phyloP scores from a whole-genome alignment of 2,113 vertebrate genomes.

The Coturnix japonica region DNA sequence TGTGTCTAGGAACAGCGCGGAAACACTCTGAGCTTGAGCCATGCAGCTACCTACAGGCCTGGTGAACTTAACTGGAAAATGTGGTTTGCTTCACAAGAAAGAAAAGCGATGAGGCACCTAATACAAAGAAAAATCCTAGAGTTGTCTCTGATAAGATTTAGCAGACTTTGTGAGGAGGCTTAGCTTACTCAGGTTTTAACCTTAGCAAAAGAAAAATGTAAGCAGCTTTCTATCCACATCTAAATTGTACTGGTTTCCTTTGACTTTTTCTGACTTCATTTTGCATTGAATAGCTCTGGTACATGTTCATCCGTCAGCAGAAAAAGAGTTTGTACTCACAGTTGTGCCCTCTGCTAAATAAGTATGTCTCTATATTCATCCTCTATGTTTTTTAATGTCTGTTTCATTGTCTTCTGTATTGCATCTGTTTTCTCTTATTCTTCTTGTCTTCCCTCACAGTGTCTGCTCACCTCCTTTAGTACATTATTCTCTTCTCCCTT shows the following conservation, averaged over 20 bases:
- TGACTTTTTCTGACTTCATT: neutral
- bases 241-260: neutral
- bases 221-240: neutral
- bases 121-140: neutral
- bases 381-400: neutral
- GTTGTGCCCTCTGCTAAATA: no score
- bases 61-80: neutral
- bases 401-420: neutral
- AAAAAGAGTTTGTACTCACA: no score
- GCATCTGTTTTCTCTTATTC: neutral
- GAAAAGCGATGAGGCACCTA: neutral
- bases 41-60: neutral
- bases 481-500: neutral
- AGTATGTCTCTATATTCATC: neutral
- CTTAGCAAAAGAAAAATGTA: neutral
- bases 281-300: neutral
- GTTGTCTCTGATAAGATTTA: neutral
- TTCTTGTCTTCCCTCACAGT: neutral
- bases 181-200: neutral
- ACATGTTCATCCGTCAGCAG: neutral
- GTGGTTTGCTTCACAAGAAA: neutral
- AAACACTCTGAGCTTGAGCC: neutral
- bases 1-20: neutral
- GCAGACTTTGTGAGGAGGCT: neutral
- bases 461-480: neutral